Percentiles rank a stretch among this genome's conserved stretches.
These are phyloP conservation scores for Spizaetus ornatus DNA, from an alignment of 2,113 vertebrate species.

Conservation along the genomic window DNA sequence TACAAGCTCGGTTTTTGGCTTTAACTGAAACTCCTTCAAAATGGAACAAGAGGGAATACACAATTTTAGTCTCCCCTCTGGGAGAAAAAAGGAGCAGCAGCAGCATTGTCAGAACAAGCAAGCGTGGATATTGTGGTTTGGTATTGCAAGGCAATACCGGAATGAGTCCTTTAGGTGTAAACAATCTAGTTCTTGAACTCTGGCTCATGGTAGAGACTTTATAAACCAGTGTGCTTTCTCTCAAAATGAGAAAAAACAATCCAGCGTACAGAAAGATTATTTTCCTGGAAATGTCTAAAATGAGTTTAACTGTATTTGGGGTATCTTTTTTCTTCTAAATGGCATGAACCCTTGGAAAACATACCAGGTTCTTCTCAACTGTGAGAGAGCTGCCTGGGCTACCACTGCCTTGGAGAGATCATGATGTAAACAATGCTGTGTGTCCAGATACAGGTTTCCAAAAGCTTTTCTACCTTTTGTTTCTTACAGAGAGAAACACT, in stretches of 20 bases:
- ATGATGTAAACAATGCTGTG: background rate
- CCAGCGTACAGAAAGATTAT: background rate
- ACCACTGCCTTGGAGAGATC: background rate
- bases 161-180: background rate
- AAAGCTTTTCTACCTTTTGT: background rate
- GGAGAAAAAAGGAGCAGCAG: background rate
- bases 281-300: background rate
- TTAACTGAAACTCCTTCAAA: background rate
- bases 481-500: background rate
- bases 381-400: background rate
- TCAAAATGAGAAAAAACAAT: background rate
- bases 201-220: background rate
- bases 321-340: background rate
- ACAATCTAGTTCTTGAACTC: background rate
- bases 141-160: background rate
- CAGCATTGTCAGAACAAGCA: background rate
- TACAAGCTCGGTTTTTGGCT: background rate
- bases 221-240: background rate
- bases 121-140: background rate
- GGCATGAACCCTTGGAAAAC: background rate
- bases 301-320: background rate
- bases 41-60: background rate
- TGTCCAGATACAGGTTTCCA: background rate
- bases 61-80: background rate
- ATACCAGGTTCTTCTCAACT: rapidly evolving